Base-by-base conservation (phyloP, 2,113 vertebrate genomes). In the rabbit (Oryctolagus cuniculus) region DNA sequence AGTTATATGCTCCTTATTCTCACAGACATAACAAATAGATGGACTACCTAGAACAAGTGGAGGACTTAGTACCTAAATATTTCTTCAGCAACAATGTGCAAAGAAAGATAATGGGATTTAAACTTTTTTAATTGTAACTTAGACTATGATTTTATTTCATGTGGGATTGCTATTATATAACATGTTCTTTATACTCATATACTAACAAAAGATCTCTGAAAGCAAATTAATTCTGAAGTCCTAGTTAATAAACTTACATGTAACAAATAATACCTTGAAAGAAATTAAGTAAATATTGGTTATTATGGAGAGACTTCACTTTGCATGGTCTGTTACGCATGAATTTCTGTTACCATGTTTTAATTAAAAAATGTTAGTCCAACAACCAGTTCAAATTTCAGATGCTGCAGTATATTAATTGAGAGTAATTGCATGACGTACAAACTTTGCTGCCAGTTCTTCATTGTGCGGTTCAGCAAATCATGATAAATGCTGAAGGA, bases 301-400 rank as follows among this genome's bases (percentile, higher is more conserved):
- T 89, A 25, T 49, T 80, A 80, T 89, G 82, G 31, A 61, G 7
- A 79, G 17, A 15, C 27, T 11, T 86, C 29, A 36, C 10, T 83
- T 89, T 38, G 19, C 8, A 5, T 19, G 4, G 36, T 58, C 31
- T 84, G 80, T 74, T 25, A 67, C 27, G 36, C 49, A 86, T 90
- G 49, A 67, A 74, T 90, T 87, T 92, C 31, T 90, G 36, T 63
- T 90, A 86, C 3, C 55, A 84, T 10, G 6, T 27, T 89, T 89
- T 79, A 84, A 84, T 79, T 79, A 89, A 87, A 94, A 94, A 58
- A 58, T 73, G 73, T 89, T 89, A 84, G 34, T 70, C 31, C 61
- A 69, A 87, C 31, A 75, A 63, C 25, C 36, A 66, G 67, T 69
- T 80, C 61, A 61, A n/a, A 90, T 90, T 75, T 95, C 51, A 75